Evolutionary conservation across 2,888 invertebrate species (phyloP), one percentile per base, ranked within the genome.

Genomic region (Aleiodes testaceus): DNA sequence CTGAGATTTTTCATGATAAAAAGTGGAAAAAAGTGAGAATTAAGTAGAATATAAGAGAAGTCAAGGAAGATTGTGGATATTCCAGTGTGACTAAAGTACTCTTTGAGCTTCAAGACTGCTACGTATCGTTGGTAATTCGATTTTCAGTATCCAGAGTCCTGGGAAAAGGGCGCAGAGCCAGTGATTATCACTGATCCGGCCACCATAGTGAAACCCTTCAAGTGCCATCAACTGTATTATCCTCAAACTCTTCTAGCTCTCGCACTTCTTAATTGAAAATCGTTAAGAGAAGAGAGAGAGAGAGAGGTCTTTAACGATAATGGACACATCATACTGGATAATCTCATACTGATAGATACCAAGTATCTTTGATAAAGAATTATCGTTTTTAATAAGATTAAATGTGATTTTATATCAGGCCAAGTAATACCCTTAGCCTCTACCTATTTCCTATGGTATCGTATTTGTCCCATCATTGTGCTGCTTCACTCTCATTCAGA

Each of bases 61-160:
- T 66, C 50, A 64, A 69, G 64, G 55, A 42, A 26, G 44, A 59
- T 52, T 63, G 26, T 14, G 30, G 14, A 61, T 55, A 16, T 26
- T 42, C 53, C 22, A 55, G 66, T 55, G 52, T 68, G 69, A 67
- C 20, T 18, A 63, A 64, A 52, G 68, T 42, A 72, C 66, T 53
- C 66, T 52, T 66, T 20, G 64, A 47, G 65, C 70, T 68, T 53
- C 14, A 22, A 14, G 59, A n/a, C n/a, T n/a, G 55, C 30, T 30
- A 42, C 7, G 64, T 45, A 55, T 69, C 66, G 53, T 44, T 30
- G 22, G 70, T 70, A 75, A 77, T 75, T 73, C 71, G 69, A 77
- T 75, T 77, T 76, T 70, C 69, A 77, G 64, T 69, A 59, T 74
- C 61, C 61, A 11, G 36, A 30, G 52, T 44, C n/a, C n/a, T 6